These are phyloP conservation scores for Trisateles emortualis DNA, from an alignment of 2,888 invertebrate genomes.

Conservation along the genomic window DNA sequence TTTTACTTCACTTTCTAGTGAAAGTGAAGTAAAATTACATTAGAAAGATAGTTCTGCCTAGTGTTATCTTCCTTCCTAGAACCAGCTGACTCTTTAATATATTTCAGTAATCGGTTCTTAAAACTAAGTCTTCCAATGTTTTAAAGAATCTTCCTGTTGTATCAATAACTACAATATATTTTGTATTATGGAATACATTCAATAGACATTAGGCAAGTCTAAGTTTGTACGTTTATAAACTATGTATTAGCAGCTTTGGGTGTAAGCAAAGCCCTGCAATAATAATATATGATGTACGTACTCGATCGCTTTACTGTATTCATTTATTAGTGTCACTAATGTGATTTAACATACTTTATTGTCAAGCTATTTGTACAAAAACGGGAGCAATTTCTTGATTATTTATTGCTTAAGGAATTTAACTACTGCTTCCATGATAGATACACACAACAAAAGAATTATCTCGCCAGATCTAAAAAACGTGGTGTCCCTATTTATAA, in stretches of 20 bases:
- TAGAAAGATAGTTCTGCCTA: too few species aligned
- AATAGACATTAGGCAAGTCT: slow-evolving; percentile 19
- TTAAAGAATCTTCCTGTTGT: slow-evolving; percentile 12
- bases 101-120: slow-evolving; percentile 10
- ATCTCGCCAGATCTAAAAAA: too few species aligned
- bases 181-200: slow-evolving; percentile 7
- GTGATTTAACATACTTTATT: slow-evolving; percentile 21
- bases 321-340: slow-evolving; percentile 31
- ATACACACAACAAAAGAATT: background rate
- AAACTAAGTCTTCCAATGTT: slow-evolving; percentile 33
- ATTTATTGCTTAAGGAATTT: slow-evolving; percentile 37
- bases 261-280: slow-evolving; percentile 27
- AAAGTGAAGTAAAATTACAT: too few species aligned
- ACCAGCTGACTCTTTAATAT: background rate
- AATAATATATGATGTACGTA: slow-evolving; percentile 19
- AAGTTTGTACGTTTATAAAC: slow-evolving; percentile 29
- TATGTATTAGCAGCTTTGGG: slow-evolving; percentile 30
- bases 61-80: background rate
- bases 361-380: slow-evolving; percentile 56
- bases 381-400: slow-evolving; percentile 57
- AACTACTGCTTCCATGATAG: slow-evolving; percentile 9
- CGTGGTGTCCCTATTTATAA: too few species aligned
- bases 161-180: slow-evolving; percentile 2
- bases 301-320: slow-evolving; percentile 34
- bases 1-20: background rate